These are phyloP conservation scores for Bibio marci DNA, from an alignment of 2,888 invertebrate genomes.

Conservation along the genomic window DNA sequence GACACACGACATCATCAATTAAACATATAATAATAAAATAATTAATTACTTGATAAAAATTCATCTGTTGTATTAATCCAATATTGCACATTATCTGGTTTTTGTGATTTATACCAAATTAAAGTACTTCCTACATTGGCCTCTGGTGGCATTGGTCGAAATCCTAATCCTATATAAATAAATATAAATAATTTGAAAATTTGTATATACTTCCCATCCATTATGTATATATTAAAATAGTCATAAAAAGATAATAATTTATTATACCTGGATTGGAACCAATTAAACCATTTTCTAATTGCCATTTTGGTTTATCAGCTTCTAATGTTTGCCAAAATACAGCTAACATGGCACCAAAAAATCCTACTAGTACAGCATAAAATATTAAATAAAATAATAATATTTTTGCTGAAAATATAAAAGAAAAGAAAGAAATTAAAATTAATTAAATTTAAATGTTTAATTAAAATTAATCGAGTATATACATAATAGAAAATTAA, in stretches of 20 bases:
- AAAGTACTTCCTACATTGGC: conserved; percentile 89
- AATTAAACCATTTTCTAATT: conserved; percentile 68
- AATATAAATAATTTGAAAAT: too few species aligned
- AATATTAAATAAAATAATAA: conserved; percentile 90
- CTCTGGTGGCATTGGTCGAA: conserved; percentile 89
- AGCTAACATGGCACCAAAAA: conserved; percentile 87
- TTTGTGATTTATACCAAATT: conserved; percentile 78
- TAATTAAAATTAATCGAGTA: too few species aligned
- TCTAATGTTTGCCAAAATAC: conserved; percentile 90
- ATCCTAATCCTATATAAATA: conserved; percentile 72
- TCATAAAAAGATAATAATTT: too few species aligned
- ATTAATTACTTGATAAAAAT: conserved; percentile 54
- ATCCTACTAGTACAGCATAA: conserved; percentile 80
- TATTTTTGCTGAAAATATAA: conserved; percentile 69
- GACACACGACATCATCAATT: too few species aligned
- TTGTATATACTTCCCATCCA: too few species aligned
- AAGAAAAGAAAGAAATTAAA: conserved; percentile 7
- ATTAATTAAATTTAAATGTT: too few species aligned
- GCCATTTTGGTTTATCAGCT: conserved; percentile 74
- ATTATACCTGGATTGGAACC: conserved; percentile 80
- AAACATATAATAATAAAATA: neutral
- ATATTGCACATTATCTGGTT: conserved; percentile 58
- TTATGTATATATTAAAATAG: too few species aligned
- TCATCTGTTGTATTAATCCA: conserved; percentile 62
- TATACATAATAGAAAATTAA: too few species aligned